Evolutionary conservation across 2,888 invertebrate genomes (phyloP), one percentile per base, ranked within the genome.

Genomic region (Philereme vetulata): DNA sequence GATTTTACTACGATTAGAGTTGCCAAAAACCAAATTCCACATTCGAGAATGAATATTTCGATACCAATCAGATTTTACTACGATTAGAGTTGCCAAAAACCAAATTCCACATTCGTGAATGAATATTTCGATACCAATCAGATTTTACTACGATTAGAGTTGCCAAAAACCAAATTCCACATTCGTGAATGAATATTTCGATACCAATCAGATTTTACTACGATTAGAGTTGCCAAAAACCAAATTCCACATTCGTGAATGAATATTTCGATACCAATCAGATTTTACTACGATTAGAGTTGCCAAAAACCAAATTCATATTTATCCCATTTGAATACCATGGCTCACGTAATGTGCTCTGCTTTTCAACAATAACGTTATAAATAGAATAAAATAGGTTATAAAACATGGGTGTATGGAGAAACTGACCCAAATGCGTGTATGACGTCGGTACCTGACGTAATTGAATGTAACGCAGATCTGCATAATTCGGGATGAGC

Each of bases 401-500:
- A 80, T 88, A 85, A 83, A 85, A 82, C 79, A 80, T 76, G 78
- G 74, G 76, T 80, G 81, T 83, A 85, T 82, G 82, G 82, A 81
- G 82, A 82, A 78, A 76, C 80, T 89, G 90, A 90, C 89, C 90
- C 79, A 85, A 87, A 88, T 89, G 82, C 72, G 70, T 64, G 74
- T 72, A 78, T 90, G 90, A 90, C 90, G 90, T 79, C 72, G 71
- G 75, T 70, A 72, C 71, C 76, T 86, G 85, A 90, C 85, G 89
- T 88, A 84, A 88, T 71, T 67, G 68, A 67, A 74, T 78, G 78
- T 79, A 79, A 84, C 73, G 65, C 70, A 71, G 67, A 66, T 64
- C 70, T 64, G 60, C 64, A 60, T 68, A 69, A 72, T 71, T 70
- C 72, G 72, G 74, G 76, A 80, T 79, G 80, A 70, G 70, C 75